Evolutionary conservation across 64 coral and sea anemone species (phyloP).

Genomic region (Pocillopora damicornis): DNA sequence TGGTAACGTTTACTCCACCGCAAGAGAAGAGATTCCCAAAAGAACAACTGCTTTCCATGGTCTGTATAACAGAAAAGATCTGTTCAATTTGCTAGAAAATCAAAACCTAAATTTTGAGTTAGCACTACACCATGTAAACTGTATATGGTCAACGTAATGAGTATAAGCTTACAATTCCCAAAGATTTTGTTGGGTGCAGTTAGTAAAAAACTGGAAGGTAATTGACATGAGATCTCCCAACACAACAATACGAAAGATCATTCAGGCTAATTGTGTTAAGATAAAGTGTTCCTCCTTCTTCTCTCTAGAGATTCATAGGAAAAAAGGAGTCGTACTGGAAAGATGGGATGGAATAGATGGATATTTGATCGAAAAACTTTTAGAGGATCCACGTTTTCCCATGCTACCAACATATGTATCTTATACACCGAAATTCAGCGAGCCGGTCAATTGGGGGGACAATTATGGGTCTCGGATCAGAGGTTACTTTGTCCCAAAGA

Average conservation of each 20-base stretch:
- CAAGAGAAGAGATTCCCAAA: neutral
- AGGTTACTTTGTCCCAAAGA: slow-evolving; percentile 42
- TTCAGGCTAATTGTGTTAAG: neutral
- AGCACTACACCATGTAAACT: neutral
- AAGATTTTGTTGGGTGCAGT: neutral
- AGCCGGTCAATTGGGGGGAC: slow-evolving; percentile 54
- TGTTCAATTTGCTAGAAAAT: too few species aligned
- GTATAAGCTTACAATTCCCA: neutral
- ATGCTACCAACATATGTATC: slow-evolving; percentile 35
- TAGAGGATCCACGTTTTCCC: slow-evolving; percentile 49
- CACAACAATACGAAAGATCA: neutral
- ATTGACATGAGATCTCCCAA: neutral
- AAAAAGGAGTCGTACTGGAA: slow-evolving; percentile 37
- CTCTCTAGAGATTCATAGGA: slow-evolving; percentile 23
- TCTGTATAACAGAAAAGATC: neutral
- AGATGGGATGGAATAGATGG: slow-evolving; percentile 67
- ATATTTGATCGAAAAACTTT: slow-evolving; percentile 36
- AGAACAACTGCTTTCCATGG: neutral
- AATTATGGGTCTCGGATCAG: slow-evolving; percentile 50
- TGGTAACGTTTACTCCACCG: neutral
- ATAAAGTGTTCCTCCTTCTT: neutral
- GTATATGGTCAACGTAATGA: neutral
- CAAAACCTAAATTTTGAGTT: neutral
- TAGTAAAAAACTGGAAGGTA: neutral
- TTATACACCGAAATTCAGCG: slow-evolving; percentile 20